Evolutionary conservation across 1,140 invertebrate species (phyloP), one percentile per base, ranked within the genome.

Genomic region (Himalopsyche phryganea): DNA sequence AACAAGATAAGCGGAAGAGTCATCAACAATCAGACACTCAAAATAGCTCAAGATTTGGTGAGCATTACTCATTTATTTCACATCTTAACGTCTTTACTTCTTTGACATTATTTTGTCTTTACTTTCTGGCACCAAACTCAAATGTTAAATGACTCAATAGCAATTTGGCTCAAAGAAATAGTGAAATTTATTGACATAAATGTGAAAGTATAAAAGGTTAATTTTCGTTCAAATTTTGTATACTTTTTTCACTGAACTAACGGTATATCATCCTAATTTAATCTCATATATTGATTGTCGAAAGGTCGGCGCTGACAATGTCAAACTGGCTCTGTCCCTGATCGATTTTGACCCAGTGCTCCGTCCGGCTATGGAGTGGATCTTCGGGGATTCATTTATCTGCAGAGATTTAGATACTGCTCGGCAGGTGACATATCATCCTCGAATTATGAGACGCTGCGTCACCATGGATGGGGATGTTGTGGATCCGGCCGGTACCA

Each of bases 401-500:
- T 96, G 93, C 71, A 81, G 81, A 32, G 84, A 92, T 70, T 83
- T 95, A 72, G 82, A 91, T 46, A 76, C 81, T 50, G 96, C 96
- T 2, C 86, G 87, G 63, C 79, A 81, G 68, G 73, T 85, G 1
- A 83, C 92, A 9, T 98, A 90, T 76, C 82, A 96, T 74, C 74
- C 71, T 23, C 50, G 45, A 19, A 85, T 98, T 42, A 81, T 82
- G 69, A 88, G 83, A 23, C 87, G 87, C 61, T 88, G 87, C 66
- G 90, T 98, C 6, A 98, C 96, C 1, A 72, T 96, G 0, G 91
- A 94, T 64, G 97, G 97, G 0, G 96, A 98, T 74, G 84, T 91
- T 3, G 87, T 91, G 59, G 92, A 96, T 79, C 94, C 96, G 1
- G 76, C 84, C 54, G 97, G 96, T 65, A 90, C 86, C 6, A 75